Base-by-base conservation (phyloP, 1,140 invertebrate species). In the Calephelis virginiensis region DNA sequence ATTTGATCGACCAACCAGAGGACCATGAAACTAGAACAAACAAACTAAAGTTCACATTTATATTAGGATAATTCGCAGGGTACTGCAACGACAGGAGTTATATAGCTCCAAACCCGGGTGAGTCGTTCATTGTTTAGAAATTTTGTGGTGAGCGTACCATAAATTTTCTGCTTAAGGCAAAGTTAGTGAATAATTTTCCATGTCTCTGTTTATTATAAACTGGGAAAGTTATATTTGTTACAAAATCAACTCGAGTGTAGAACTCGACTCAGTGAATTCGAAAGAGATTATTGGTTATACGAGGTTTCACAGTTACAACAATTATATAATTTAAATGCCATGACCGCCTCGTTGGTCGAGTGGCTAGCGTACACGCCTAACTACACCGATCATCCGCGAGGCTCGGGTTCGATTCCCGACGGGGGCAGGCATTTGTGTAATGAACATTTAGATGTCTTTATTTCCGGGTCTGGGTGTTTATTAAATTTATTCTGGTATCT, bases 181-280 rank as follows among this genome's bases (percentile, higher is more conserved):
- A 88, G 81, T 88, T 86, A 80, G 82, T 80, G 82, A 86, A 88
- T 86, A 86, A 86, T 83, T 83, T 86, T 84, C 80, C 75, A 75
- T 84, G 81, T 84, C 80, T 85, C 81, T 84, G 83, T 83, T 86
- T 82, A 82, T 86, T 86, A 81, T 85, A 83, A 86, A 77, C 80
- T 69, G 68, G 70, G 69, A 73, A 84, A 85, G 82, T 87, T 82
- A 68, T 74, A 81, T 74, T 86, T 78, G 78, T 80, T 81, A 76
- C 70, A 75, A 76, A 82, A 85, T 81, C 76, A 78, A 79, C 74
- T 78, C 72, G 63, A 78, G 80, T 77, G 78, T 83, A 77, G 64
- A 70, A 67, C 64, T 53, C 73, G 63, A 71, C 73, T 76, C 69
- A 73, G 73, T 78, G 77, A 85, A 78, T 81, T 59, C 28, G 12